These are phyloP conservation scores for Hydractinia symbiolongicarpus DNA, from an alignment of 30 jellyfish, hydroid and myxozoan species.

Conservation along the genomic window DNA sequence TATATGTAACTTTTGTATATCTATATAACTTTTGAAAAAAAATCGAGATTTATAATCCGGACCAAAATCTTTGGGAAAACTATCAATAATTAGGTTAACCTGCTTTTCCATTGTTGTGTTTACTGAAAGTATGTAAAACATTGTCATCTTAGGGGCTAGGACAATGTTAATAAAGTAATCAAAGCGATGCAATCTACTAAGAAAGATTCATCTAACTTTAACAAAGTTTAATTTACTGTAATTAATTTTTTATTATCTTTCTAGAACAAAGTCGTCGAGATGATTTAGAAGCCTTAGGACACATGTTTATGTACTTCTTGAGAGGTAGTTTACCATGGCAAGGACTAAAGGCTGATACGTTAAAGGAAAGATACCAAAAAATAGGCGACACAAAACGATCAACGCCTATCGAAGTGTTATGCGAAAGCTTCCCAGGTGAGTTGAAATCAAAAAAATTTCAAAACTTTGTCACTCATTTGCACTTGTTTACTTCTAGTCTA, in stretches of 20 bases:
- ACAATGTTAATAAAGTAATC: too few species aligned
- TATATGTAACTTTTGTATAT: too few species aligned
- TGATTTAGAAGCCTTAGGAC: conserved; percentile 96
- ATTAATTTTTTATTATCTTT: not conserved
- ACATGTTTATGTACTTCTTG: conserved; percentile 84
- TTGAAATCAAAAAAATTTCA: not conserved
- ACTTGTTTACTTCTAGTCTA: not conserved
- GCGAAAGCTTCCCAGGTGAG: conserved; percentile 92
- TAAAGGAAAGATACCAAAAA: conserved; percentile 80
- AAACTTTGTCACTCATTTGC: not conserved
- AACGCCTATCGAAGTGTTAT: conserved; percentile 85
- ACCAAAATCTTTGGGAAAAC: too few species aligned
- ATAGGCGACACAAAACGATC: conserved; percentile 92
- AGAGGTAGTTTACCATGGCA: conserved; percentile 98
- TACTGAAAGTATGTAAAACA: too few species aligned
- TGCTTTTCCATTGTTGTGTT: too few species aligned
- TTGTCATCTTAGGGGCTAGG: too few species aligned
- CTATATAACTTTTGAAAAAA: too few species aligned
- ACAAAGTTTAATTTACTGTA: too few species aligned
- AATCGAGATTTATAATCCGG: too few species aligned
- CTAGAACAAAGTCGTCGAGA: conserved; percentile 97
- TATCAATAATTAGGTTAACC: too few species aligned
- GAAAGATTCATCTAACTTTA: too few species aligned
- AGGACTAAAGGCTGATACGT: conserved; percentile 89
- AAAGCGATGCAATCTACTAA: too few species aligned